Base-by-base conservation (phyloP, 1,140 invertebrate species). In the Nixonia krombeini region DNA sequence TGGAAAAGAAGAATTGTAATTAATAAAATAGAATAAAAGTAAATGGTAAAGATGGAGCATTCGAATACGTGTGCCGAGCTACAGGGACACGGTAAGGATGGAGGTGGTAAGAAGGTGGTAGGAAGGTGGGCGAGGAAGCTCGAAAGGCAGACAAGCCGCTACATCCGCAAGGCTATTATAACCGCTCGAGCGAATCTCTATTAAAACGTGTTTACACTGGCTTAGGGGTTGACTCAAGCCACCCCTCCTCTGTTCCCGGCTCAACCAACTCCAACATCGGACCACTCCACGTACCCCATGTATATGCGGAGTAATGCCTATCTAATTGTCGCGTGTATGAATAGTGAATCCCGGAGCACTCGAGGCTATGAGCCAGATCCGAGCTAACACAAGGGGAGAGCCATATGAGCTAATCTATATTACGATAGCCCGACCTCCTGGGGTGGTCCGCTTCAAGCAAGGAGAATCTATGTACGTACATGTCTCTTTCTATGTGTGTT, bases 241-340 rank as follows among this genome's bases (percentile, higher is more conserved):
- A 74, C 75, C 79, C 74, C 77, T 73, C 70, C 58, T n/a, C n/a
- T 50, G 44, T 47, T 70, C 52, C 68, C 70, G 62, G 72, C 73
- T 72, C 76, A 76, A 69, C 75, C 72, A 73, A 74, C 75, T 73
- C 68, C 63, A 45, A 49, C 55, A 62, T 70, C 47, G 59, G 71
- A 52, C 70, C 69, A 64, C 49, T 63, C 64, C 49, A 38, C 53
- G 49, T 51, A 63, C 49, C 65, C 56, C 41, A 45, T 28, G 47
- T 62, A 73, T 71, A 71, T 72, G 72, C 66, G 63, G 59, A 76
- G 82, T 84, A 85, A 84, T 85, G 81, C 82, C 83, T 84, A 84
- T 85, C 83, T 85, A 85, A 85, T 85, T 85, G 83, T 85, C 83
- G 83, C 82, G 78, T 85, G 82, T 85, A 85, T 85, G 82, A 84